phyloP scores from a whole-genome alignment of 53 echinoderm and acorn worm species.

The Pentamera pediparva region DNA sequence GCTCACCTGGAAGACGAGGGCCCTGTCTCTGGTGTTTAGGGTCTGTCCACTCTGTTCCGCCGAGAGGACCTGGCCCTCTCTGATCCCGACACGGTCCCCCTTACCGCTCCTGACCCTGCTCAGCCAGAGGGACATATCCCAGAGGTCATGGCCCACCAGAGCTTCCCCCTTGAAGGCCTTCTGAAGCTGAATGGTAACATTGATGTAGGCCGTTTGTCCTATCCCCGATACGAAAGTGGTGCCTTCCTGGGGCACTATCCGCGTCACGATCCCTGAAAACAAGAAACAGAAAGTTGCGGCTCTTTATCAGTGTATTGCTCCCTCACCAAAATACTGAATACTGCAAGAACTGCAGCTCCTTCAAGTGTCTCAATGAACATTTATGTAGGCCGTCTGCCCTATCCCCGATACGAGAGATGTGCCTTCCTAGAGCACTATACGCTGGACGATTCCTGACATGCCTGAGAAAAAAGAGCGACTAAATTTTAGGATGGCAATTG shows the following conservation, averaged over 20 bases:
- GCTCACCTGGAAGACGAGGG: background rate
- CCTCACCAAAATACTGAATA: too few species aligned
- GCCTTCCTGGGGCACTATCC: background rate
- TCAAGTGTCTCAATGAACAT: too few species aligned
- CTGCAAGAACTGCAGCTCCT: too few species aligned
- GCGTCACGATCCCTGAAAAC: background rate
- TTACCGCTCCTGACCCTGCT: slow-evolving; percentile 8
- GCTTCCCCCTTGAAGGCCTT: background rate
- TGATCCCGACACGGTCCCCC: background rate
- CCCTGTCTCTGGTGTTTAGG: background rate
- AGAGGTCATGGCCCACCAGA: background rate
- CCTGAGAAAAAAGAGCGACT: too few species aligned
- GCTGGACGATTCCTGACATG: background rate
- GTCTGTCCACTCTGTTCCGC: background rate
- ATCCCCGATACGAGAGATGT: background rate
- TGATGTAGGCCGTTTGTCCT: background rate
- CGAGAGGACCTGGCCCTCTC: background rate
- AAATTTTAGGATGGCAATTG: too few species aligned
- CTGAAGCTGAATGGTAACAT: background rate
- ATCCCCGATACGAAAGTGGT: background rate
- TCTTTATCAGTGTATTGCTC: background rate
- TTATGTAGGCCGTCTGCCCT: background rate
- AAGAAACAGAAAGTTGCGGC: background rate
- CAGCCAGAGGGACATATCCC: slow-evolving; percentile 18
- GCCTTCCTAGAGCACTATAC: background rate